Conservation (phyloP, 2,797 vertebrate genomes). For the Notoglanidium macrostoma region DNA sequence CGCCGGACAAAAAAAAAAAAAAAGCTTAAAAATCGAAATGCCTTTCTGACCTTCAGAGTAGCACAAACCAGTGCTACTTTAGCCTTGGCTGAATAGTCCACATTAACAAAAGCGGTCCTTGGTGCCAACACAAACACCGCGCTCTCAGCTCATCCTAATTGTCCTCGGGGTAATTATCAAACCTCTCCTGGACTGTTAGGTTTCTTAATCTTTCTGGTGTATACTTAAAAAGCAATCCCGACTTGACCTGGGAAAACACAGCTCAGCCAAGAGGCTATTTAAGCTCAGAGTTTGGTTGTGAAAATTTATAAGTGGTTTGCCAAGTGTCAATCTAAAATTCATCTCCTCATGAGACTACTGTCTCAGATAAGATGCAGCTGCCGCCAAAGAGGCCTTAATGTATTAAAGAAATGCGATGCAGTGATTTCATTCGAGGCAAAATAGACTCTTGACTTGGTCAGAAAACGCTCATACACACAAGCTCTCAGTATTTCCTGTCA, state of each 20-base stretch:
- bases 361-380: constrained; percentile 19
- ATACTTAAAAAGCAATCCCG: neutral
- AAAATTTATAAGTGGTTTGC: neutral
- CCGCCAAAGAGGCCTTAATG: neutral
- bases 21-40: neutral
- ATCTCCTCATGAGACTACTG: constrained; percentile 25
- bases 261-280: neutral
- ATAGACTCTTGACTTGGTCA: neutral
- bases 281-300: neutral
- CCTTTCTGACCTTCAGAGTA: constrained; percentile 10
- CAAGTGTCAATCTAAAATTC: constrained; percentile 23
- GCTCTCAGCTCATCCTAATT: neutral
- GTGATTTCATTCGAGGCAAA: constrained; percentile 12
- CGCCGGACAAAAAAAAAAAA: neutral
- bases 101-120: neutral
- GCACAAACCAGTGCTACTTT: neutral
- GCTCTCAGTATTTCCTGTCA: constrained; percentile 26
- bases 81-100: neutral
- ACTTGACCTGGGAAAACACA: neutral
- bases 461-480: neutral
- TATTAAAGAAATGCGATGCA: constrained; percentile 13
- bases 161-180: neutral
- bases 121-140: neutral
- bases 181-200: constrained; percentile 6
- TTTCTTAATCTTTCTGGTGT: neutral